These are phyloP conservation scores for Microtus ochrogaster DNA, from an alignment of 2,113 vertebrate genomes.

Conservation along the genomic window DNA sequence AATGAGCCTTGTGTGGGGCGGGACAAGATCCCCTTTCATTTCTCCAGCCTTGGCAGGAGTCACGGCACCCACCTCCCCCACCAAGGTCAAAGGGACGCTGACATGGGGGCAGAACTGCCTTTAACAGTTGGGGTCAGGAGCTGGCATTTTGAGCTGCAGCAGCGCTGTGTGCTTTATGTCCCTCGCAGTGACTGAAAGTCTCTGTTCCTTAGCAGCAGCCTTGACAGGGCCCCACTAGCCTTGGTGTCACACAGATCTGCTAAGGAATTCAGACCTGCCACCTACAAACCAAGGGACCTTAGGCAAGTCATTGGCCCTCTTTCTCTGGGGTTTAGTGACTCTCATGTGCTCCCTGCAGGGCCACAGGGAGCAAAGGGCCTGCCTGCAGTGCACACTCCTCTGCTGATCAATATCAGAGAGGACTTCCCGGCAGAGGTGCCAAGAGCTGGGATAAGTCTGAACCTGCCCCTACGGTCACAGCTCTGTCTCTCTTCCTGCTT, in stretches of 20 bases:
- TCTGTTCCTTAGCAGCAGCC: background rate
- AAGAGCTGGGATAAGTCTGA: background rate
- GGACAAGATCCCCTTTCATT: constrained; percentile 81
- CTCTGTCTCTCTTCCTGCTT: constrained; percentile 17
- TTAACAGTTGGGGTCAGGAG: constrained; percentile 67
- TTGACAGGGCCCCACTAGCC: background rate
- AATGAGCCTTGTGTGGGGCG: constrained; percentile 75
- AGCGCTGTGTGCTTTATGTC: background rate
- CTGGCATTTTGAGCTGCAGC: background rate
- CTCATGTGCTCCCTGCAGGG: background rate
- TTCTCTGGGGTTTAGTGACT: background rate
- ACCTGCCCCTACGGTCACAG: background rate
- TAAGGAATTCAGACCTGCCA: constrained; percentile 35
- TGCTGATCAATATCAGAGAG: background rate
- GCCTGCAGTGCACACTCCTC: background rate
- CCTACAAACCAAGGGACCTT: constrained; percentile 33
- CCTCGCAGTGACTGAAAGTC: background rate
- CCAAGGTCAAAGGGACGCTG: constrained; percentile 74
- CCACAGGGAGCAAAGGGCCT: background rate
- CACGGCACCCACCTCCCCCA: constrained; percentile 32
- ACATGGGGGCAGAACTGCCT: constrained; percentile 57
- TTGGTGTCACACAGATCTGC: background rate
- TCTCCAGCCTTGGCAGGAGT: constrained; percentile 61
- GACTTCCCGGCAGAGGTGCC: background rate
- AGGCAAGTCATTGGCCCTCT: constrained; percentile 36